These are phyloP conservation scores for Gymnosoma rotundatum DNA, from an alignment of 2,888 invertebrate genomes.

Conservation along the genomic window DNA sequence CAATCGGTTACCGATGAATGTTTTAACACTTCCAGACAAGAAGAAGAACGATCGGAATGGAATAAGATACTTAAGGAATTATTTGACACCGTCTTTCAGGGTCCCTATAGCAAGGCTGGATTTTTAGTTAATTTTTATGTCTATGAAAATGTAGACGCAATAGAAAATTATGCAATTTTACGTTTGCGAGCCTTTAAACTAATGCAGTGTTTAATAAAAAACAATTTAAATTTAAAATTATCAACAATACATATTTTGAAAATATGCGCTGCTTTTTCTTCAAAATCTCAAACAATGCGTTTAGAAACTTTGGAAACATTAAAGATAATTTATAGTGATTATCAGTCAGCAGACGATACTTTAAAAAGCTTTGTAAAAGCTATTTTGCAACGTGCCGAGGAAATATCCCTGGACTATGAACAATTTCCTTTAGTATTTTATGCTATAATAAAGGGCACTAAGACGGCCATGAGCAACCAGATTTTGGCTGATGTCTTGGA, in stretches of 20 bases:
- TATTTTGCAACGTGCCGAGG: slow-evolving; percentile 82
- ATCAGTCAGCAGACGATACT: slow-evolving; percentile 59
- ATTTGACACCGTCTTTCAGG: slow-evolving; percentile 82
- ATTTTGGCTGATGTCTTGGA: slow-evolving; percentile 72
- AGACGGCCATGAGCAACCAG: slow-evolving; percentile 73
- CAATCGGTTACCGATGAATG: slow-evolving; percentile 72
- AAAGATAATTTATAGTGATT: slow-evolving; percentile 66
- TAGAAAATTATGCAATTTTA: slow-evolving; percentile 82
- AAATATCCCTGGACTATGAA: slow-evolving; percentile 86
- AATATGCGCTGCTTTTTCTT: slow-evolving; percentile 83
- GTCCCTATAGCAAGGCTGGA: slow-evolving; percentile 83
- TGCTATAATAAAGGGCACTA: slow-evolving; percentile 82
- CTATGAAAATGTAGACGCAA: slow-evolving; percentile 70
- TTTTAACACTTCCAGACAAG: slow-evolving; percentile 59
- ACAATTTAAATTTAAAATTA: slow-evolving; percentile 70
- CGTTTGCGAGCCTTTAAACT: slow-evolving; percentile 83
- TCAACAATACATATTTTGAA: slow-evolving; percentile 74
- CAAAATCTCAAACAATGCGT: slow-evolving; percentile 84
- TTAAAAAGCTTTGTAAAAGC: slow-evolving; percentile 81
- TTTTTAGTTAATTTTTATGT: slow-evolving; percentile 85
- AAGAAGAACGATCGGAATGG: slow-evolving; percentile 75
- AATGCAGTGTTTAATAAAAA: slow-evolving; percentile 74
- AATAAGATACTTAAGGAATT: slow-evolving; percentile 80
- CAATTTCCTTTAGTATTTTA: slow-evolving; percentile 86
- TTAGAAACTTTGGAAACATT: slow-evolving; percentile 84